Evolutionary conservation across 2,113 vertebrate genomes (phyloP), one percentile per base, ranked within the genome.

Genomic region (Entomyzon cyanotis): DNA sequence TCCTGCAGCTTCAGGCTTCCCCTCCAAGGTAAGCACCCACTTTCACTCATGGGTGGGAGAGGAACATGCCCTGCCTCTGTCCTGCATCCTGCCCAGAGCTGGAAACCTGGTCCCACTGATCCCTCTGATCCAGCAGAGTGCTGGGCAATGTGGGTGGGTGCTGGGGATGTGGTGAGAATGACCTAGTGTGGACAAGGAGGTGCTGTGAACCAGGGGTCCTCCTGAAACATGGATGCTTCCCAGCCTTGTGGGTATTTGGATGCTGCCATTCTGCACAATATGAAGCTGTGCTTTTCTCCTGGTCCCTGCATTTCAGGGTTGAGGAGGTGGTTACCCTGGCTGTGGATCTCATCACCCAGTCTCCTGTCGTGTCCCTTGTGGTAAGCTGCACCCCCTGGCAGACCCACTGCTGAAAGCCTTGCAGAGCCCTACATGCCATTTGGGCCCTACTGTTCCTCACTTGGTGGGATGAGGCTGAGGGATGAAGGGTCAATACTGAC

Each of bases 1-100:
- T 92, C 39, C 55, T 97, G 47, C 95, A 97, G 46, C 83, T 96
- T 58, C 97, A 98, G 93, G 77, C 46, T 31, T 80, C 93, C 22
- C 97, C 97, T 49, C 89, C 94, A 24, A 86, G 94, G 98, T 98
- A 90, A 97, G 97, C 90, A 55, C 21, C 15, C 0, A 0, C 47
- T 73, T 85, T 77, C 13, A 11, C 22, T 84, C 18, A 20, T 16
- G 23, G 35, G 22, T 56, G 19, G 25, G 33, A 65, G 44, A 67
- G 30, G 55, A 82, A 37, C 10, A 1, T 39, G 23, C 3, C 30
- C 19, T 89, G 52, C 35, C 12, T 87, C 59, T 87, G 63, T 39
- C 74, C 25, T 19, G 19, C 46, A 62, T 22, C 27, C 33, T 70
- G 9, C 44, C 23, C 13, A 27, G 64, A 79, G 52, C 42, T 63